phyloP scores from a whole-genome alignment of 2,113 vertebrate species.

The Chrysochloris asiatica region DNA sequence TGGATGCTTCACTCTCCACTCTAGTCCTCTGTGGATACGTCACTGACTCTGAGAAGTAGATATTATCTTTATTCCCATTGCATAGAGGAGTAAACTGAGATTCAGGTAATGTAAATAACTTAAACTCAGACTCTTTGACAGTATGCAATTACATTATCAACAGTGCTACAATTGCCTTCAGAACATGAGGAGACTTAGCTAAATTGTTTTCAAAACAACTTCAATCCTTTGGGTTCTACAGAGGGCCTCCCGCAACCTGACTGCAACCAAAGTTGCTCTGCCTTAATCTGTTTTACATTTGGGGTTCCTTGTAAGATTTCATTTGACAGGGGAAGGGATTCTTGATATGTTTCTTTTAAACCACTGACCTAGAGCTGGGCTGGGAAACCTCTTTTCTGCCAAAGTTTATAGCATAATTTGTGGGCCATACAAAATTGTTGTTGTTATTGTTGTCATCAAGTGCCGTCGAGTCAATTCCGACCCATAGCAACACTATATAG shows the following conservation, averaged over 20 bases:
- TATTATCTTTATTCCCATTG: constrained; percentile 2
- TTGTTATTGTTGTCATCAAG: no score
- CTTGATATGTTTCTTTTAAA: neutral
- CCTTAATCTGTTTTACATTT: neutral
- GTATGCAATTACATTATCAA: neutral
- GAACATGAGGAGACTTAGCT: neutral
- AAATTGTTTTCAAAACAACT: neutral
- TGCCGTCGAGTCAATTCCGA: no score
- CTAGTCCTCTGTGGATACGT: no score
- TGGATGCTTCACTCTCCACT: no score
- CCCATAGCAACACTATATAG: no score
- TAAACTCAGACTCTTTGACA: neutral
- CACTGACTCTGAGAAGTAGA: no score
- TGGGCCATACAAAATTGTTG: no score
- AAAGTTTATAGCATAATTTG: no score
- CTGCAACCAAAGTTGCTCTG: neutral
- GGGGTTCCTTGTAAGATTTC: neutral
- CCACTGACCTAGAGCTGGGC: neutral
- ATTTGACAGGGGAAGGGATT: neutral
- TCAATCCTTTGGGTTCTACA: neutral
- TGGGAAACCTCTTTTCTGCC: no score
- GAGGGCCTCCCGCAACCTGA: neutral
- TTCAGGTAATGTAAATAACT: neutral
- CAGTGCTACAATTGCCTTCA: neutral
- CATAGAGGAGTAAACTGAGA: neutral